These are phyloP conservation scores for Pocillopora verrucosa DNA, from an alignment of 64 coral and sea anemone genomes.

Conservation along the genomic window DNA sequence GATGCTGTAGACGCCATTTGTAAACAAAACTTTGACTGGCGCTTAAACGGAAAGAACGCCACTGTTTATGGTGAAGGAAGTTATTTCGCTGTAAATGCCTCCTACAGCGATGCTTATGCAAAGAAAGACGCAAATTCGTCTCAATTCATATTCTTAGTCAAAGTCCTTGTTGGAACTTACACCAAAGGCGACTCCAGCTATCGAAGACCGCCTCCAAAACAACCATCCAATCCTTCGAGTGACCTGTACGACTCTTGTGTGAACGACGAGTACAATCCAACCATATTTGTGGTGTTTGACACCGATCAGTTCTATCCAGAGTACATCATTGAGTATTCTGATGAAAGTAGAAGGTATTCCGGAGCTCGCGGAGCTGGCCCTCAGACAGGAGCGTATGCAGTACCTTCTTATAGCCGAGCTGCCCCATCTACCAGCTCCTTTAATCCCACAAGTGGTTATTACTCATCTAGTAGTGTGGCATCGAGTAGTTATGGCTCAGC, in stretches of 20 bases:
- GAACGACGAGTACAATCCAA: not conserved
- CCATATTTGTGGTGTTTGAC: slow-evolving; percentile 46
- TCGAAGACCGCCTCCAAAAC: slow-evolving; percentile 32
- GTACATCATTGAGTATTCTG: slow-evolving; percentile 43
- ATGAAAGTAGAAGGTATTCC: not conserved
- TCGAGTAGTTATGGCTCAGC: not conserved
- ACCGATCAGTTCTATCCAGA: slow-evolving; percentile 50
- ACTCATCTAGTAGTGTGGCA: not conserved
- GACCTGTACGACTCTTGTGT: slow-evolving; percentile 18
- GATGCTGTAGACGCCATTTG: slow-evolving; percentile 31
- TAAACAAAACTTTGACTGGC: slow-evolving; percentile 67
- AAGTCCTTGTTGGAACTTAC: slow-evolving; percentile 49
- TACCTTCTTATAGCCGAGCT: not conserved
- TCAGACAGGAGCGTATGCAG: not conserved
- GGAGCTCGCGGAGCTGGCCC: not conserved
- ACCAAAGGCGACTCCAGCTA: not conserved
- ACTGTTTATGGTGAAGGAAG: slow-evolving; percentile 31
- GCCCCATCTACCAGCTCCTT: not conserved
- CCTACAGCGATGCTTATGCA: slow-evolving; percentile 33
- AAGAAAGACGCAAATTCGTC: not conserved
- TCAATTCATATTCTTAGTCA: slow-evolving; percentile 45
- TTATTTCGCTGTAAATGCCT: slow-evolving; percentile 48
- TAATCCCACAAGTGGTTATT: not conserved
- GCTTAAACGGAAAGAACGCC: slow-evolving; percentile 33
- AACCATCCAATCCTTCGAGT: not conserved